Percentiles rank a stretch among this genome's conserved stretches.
These are phyloP conservation scores for Todus mexicanus DNA, from an alignment of 2,797 vertebrate genomes.

Conservation along the genomic window DNA sequence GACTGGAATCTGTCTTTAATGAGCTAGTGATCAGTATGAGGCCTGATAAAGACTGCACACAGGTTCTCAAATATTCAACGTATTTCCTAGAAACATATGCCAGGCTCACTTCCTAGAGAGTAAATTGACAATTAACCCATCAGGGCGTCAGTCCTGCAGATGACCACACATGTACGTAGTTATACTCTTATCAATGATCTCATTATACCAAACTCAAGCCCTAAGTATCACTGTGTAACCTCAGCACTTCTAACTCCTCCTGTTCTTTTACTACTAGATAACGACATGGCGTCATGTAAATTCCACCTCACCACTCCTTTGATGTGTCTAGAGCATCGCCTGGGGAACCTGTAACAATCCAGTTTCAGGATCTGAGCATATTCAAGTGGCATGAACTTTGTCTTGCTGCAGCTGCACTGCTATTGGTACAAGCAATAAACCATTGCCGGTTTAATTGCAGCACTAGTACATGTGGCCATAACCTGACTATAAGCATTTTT, in stretches of 20 bases:
- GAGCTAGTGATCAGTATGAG: neutral
- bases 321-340: neutral
- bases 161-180: neutral
- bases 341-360: neutral
- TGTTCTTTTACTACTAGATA: neutral
- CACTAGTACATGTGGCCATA: neutral
- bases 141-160: neutral
- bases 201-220: neutral
- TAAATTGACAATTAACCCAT: neutral
- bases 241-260: neutral
- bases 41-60: neutral
- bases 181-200: neutral
- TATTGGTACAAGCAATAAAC: neutral
- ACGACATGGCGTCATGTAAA: fast-evolving
- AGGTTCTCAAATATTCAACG: neutral
- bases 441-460: neutral
- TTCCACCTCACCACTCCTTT: neutral
- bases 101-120: neutral
- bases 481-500: neutral
- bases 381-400: neutral
- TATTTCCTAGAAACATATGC: neutral
- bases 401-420: neutral
- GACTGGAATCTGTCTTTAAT: neutral
- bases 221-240: neutral
- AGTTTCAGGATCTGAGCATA: neutral